Percentiles rank a stretch among this genome's conserved stretches.
These are phyloP conservation scores for Leuciscus waleckii DNA, from an alignment of 2,797 vertebrate species.

Conservation along the genomic window DNA sequence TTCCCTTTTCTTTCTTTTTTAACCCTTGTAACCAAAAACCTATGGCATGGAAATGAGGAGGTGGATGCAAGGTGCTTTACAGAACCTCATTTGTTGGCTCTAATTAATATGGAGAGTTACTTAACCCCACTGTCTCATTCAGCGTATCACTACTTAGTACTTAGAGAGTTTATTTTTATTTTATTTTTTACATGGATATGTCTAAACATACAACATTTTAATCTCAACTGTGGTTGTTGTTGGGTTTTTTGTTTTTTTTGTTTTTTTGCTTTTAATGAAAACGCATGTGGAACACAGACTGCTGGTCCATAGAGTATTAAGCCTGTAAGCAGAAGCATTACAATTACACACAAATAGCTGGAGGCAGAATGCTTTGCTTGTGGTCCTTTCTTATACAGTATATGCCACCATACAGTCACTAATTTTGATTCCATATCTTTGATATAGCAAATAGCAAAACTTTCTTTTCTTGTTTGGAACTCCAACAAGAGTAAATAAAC, in stretches of 20 bases:
- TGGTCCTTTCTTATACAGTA: neutral
- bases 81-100: conserved; percentile 55
- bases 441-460: neutral
- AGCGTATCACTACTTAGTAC: conserved; percentile 31
- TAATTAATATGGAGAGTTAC: conserved; percentile 61
- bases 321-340: neutral
- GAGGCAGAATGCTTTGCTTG: no score
- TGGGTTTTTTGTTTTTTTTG: no score
- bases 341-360: neutral
- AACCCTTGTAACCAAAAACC: conserved; percentile 61
- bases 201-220: conserved; percentile 41
- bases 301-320: neutral
- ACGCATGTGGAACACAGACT: neutral
- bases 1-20: conserved; percentile 36
- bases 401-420: neutral
- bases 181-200: conserved; percentile 10
- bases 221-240: neutral
- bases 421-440: neutral
- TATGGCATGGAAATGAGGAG: conserved; percentile 58
- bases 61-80: conserved; percentile 59
- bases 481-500: neutral
- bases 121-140: conserved; percentile 41
- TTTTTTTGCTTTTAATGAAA: neutral
- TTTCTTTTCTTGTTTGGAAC: neutral
- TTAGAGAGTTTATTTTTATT: neutral